Percentiles rank a stretch among this genome's conserved stretches.
These are phyloP conservation scores for Trachurus trachurus DNA, from an alignment of 2,797 vertebrate genomes.

Conservation along the genomic window DNA sequence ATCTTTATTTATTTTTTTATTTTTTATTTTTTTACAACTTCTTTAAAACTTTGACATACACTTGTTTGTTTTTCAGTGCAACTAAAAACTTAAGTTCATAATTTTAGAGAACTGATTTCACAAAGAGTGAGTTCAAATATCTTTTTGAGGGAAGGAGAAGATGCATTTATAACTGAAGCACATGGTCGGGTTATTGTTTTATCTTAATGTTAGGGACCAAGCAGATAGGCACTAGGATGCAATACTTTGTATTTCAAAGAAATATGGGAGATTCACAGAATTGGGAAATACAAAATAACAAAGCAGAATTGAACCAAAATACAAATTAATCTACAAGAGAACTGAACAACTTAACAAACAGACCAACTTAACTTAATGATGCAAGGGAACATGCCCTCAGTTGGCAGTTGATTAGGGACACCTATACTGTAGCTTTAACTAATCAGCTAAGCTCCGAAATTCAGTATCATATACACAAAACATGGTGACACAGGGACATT, in stretches of 20 bases:
- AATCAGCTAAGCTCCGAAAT: neutral
- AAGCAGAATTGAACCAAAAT: neutral
- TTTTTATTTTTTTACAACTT: conserved; percentile 1
- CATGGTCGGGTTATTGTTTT: neutral
- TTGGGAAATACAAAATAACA: neutral
- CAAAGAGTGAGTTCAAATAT: neutral
- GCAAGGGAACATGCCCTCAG: neutral
- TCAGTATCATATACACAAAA: neutral
- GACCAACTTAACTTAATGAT: neutral
- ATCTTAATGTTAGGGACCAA: neutral
- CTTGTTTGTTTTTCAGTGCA: neutral
- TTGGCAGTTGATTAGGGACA: neutral
- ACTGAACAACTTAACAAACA: neutral
- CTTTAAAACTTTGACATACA: neutral
- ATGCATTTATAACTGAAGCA: neutral
- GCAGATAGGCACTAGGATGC: neutral
- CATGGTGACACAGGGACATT: neutral
- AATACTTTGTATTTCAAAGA: neutral
- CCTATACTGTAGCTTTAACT: no score
- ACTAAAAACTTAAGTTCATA: neutral
- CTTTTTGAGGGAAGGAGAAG: neutral
- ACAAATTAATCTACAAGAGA: neutral
- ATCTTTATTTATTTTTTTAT: neutral
- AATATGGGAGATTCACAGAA: neutral
- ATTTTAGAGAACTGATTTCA: neutral